Conservation (phyloP, 2,888 invertebrate genomes). For the Protodeltote pygarga region DNA sequence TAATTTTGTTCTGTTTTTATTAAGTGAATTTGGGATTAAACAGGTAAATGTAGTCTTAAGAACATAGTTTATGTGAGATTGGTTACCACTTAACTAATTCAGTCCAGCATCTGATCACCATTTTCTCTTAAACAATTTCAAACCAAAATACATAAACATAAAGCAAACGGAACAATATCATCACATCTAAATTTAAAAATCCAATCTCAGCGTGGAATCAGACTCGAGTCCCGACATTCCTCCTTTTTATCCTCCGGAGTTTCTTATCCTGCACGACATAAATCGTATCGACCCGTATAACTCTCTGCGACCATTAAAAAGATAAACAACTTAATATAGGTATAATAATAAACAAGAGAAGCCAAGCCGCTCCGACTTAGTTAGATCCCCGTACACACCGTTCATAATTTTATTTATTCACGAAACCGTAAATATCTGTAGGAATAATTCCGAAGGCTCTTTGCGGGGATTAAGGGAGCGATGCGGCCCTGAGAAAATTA, state of each 20-base stretch:
- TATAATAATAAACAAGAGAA: constrained; percentile 84
- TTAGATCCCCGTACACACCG: constrained; percentile 77
- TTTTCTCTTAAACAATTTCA: constrained; percentile 38
- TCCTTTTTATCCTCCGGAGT: constrained; percentile 71
- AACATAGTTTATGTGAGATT: no score
- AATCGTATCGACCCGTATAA: constrained; percentile 83
- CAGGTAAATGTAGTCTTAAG: background rate
- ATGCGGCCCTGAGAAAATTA: constrained; percentile 85
- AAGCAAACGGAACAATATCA: constrained; percentile 66
- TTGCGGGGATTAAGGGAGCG: constrained; percentile 86
- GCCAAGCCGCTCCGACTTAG: constrained; percentile 69
- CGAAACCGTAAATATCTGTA: constrained; percentile 85
- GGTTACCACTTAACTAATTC: constrained; percentile 3
- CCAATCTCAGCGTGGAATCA: constrained; percentile 80
- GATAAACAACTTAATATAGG: constrained; percentile 87
- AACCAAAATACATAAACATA: constrained; percentile 55
- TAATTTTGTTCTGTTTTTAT: background rate
- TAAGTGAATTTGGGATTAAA: background rate
- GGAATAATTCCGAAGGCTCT: constrained; percentile 86
- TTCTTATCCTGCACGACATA: constrained; percentile 80
- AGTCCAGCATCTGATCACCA: constrained; percentile 17
- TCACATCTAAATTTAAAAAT: constrained; percentile 84
- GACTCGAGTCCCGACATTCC: constrained; percentile 72
- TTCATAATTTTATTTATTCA: constrained; percentile 87
- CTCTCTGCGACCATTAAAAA: constrained; percentile 83